Percentiles rank a stretch among this genome's conserved stretches.
phyloP scores from a whole-genome alignment of 53 echinoderm and acorn worm genomes.

The Antedon mediterranea region DNA sequence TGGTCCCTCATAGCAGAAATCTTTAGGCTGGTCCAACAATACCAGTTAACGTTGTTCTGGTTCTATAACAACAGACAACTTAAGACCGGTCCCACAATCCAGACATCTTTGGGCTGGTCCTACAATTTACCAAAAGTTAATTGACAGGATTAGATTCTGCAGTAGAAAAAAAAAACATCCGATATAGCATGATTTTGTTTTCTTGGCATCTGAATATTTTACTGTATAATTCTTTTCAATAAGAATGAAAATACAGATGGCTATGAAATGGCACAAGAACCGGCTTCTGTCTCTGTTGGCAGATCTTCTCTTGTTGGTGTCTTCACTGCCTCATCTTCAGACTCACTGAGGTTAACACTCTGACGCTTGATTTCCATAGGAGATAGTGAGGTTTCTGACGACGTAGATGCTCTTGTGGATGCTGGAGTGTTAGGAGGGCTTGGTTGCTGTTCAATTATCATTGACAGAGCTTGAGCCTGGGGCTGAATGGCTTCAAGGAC shows the following conservation, averaged over 20 bases:
- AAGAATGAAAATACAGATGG: neutral
- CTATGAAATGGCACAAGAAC: neutral
- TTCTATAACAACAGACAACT: too few species aligned
- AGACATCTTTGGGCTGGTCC: too few species aligned
- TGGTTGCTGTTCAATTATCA: constrained; percentile 50
- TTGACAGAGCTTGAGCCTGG: constrained; percentile 54
- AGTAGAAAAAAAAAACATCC: too few species aligned
- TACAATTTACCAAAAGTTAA: too few species aligned
- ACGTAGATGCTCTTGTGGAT: constrained; percentile 29
- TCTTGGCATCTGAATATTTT: too few species aligned
- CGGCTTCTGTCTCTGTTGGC: neutral
- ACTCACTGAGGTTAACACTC: constrained; percentile 36
- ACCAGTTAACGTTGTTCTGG: too few species aligned
- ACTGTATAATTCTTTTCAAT: too few species aligned
- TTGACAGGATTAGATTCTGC: too few species aligned
- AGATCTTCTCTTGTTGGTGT: neutral
- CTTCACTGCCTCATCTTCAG: constrained; percentile 37
- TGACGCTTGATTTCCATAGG: constrained; percentile 49
- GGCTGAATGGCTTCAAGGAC: constrained; percentile 62
- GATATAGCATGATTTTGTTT: too few species aligned
- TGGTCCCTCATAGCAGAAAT: too few species aligned
- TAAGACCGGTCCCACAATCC: too few species aligned
- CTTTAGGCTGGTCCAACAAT: too few species aligned
- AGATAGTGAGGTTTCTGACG: constrained; percentile 62
- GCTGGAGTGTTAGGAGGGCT: constrained; percentile 50